These are phyloP conservation scores for Chrysaora quinquecirrha DNA, from an alignment of 30 jellyfish, hydroid and myxozoan genomes.

Conservation along the genomic window DNA sequence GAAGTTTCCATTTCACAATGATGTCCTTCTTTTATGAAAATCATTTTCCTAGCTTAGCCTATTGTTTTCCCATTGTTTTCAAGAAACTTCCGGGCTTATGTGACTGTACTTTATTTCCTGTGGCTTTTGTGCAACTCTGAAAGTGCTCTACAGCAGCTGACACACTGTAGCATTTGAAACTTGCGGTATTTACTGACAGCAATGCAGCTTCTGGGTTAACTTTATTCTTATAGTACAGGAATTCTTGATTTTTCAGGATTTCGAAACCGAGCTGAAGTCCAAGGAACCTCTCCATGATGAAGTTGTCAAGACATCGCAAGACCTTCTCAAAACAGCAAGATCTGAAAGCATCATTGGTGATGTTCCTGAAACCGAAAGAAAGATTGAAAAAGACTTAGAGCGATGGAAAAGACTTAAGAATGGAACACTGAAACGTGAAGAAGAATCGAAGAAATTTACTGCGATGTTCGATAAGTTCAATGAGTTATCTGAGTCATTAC, in stretches of 20 bases:
- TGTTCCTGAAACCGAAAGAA: constrained; percentile 68
- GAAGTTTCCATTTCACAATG: too few relatives aligned
- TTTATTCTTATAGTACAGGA: too few relatives aligned
- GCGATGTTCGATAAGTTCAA: constrained; percentile 26
- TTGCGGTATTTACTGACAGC: too few relatives aligned
- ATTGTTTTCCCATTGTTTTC: too few relatives aligned
- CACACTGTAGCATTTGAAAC: too few relatives aligned
- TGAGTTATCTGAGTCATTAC: constrained; percentile 47
- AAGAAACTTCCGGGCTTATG: too few relatives aligned
- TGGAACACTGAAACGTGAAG: constrained; percentile 29
- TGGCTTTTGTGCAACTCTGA: too few relatives aligned
- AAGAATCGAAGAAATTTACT: constrained; percentile 2
- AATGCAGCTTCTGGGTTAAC: too few relatives aligned
- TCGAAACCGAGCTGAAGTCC: constrained; percentile 48
- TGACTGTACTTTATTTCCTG: too few relatives aligned
- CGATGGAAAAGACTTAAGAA: constrained; percentile 69
- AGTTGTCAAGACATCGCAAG: constrained; percentile 28
- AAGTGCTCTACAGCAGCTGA: too few relatives aligned
- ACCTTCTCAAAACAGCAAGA: constrained; percentile 55
- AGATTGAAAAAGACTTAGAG: constrained; percentile 41
- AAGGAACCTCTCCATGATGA: constrained; percentile 68
- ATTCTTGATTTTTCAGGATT: constrained; percentile 30
- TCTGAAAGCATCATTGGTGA: constrained; percentile 56
- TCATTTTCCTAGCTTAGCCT: too few relatives aligned
- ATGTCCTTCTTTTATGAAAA: too few relatives aligned